Percentiles rank a stretch among this genome's conserved stretches.
Evolutionary conservation across 2,888 invertebrate species (phyloP).

Genomic region (Megalurothrips usitatus): DNA sequence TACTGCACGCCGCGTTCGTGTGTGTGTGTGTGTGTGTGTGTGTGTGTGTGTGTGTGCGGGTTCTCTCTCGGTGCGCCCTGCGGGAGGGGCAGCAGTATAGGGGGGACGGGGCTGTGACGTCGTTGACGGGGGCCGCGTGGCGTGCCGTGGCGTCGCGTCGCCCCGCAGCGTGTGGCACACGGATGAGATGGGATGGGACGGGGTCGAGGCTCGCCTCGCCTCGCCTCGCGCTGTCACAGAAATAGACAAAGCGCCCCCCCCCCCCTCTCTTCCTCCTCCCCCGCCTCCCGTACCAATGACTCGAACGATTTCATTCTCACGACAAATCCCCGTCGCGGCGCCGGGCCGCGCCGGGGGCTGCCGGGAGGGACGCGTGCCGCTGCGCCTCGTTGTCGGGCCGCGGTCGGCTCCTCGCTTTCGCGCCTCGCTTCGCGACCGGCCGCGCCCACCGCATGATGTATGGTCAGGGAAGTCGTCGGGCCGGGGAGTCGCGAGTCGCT

Average conservation of each 20-base stretch:
- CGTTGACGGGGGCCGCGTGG: neutral
- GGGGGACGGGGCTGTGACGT: neutral
- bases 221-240: neutral
- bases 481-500: too few species aligned
- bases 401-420: too few species aligned
- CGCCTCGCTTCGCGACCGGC: too few species aligned
- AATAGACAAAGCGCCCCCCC: neutral
- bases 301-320: conserved; percentile 12
- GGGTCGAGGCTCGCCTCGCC: neutral
- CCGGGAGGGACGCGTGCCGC: too few species aligned
- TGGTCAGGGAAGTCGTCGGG: neutral
- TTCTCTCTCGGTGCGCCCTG: neutral
- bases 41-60: too few species aligned
- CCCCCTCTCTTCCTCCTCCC: neutral
- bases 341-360: neutral
- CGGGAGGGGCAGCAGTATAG: neutral
- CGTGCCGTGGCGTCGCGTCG: neutral
- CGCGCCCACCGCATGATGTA: neutral
- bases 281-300: neutral
- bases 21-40: neutral
- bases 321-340: neutral
- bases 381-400: too few species aligned
- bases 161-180: neutral
- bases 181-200: neutral
- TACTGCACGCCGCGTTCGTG: neutral